Conservation (phyloP, 2,888 invertebrate genomes). For the Diplolepis rosae region DNA sequence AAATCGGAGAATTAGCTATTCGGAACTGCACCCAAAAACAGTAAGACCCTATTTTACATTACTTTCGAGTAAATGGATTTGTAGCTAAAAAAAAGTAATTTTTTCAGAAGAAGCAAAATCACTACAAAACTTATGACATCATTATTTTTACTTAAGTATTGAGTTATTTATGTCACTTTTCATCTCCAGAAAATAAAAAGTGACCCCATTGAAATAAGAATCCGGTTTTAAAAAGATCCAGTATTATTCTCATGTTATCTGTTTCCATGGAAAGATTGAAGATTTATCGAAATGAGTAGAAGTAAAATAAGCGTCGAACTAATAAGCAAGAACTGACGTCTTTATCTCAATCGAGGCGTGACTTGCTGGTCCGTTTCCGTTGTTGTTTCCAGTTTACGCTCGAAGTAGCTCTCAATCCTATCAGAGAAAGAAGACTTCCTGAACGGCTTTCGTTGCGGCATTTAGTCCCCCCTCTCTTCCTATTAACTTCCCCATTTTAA, state of each 20-base stretch:
- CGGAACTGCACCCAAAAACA: neutral
- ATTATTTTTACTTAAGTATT: too few species aligned
- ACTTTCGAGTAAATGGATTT: too few species aligned
- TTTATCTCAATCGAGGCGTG: constrained; percentile 69
- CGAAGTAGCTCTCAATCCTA: constrained; percentile 69
- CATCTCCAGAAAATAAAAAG: too few species aligned
- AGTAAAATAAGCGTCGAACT: constrained; percentile 62
- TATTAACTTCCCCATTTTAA: constrained; percentile 61
- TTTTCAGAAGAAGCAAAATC: too few species aligned
- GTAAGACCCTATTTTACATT: neutral
- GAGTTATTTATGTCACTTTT: too few species aligned
- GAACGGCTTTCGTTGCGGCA: constrained; percentile 56
- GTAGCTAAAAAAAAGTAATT: too few species aligned
- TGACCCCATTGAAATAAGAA: too few species aligned
- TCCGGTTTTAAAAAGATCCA: too few species aligned
- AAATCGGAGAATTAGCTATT: neutral
- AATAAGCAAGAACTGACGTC: constrained; percentile 66
- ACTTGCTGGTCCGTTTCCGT: constrained; percentile 66
- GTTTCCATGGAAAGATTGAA: neutral
- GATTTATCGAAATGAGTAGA: constrained; percentile 54
- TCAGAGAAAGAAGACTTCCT: constrained; percentile 64
- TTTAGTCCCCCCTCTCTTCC: constrained; percentile 47
- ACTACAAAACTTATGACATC: too few species aligned
- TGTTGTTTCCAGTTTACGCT: constrained; percentile 72
- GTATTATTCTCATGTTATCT: neutral